Base-by-base conservation (phyloP, 2,113 vertebrate species). In the Zapornia atra region DNA sequence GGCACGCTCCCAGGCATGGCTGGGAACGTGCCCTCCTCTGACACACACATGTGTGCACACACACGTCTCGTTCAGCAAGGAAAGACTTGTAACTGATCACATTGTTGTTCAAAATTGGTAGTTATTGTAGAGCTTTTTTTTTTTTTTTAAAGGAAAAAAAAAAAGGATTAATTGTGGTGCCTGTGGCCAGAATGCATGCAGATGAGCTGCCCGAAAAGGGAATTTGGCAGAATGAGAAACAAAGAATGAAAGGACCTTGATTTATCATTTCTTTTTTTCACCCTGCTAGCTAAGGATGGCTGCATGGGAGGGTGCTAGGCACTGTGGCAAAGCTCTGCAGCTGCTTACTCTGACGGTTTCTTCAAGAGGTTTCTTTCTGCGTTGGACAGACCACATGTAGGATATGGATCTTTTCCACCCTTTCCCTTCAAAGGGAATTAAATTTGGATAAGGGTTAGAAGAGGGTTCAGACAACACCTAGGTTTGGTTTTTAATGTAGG, bases 121-220 rank as follows among this genome's bases (percentile, higher is more conserved):
- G 59, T 86, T 92, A 77, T 34, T 84, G 42, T 78, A 69, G 88
- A 87, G 63, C 53, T 64, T 66, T 72, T 89, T 80, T 53, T 61
- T 73, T 60, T 29, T 61, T 73, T 60, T 29, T 51, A 24, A 44
- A 44, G 72, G 31, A 40, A 31, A 33, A 50, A n/a, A 60, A 15
- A 42, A 48, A 29, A 69, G 6, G 25, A 69, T 86, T 48, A 68
- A 19, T 42, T 65, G n/a, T 91, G 57, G 48, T 93, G 57, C 81
- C 53, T 66, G 42, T 86, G 71, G 46, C 77, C 64, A 90, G 79
- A 81, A 76, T 46, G 76, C 65, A 40, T 85, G 86, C 72, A 86
- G 80, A 77, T 86, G 81, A 94, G 86, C 75, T 92, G 7, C 81
- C 66, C 50, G 81, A 91, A 81, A 92, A 82, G 95, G 90, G 78